Evolutionary conservation across 2,888 invertebrate species (phyloP).

Genomic region (Lydus trimaculatus): DNA sequence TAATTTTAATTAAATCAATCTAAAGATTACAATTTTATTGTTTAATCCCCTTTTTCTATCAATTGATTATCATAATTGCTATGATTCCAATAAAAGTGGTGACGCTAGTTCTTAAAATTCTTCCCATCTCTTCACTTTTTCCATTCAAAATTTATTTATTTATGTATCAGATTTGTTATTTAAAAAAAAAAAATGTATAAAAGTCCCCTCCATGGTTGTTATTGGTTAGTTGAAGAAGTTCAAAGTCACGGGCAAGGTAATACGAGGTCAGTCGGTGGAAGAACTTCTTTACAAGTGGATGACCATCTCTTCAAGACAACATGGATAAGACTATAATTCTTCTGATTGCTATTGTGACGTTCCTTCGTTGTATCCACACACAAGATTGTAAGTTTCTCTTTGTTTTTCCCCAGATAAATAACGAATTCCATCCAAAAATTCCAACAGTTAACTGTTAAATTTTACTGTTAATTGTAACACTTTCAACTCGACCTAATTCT

Average conservation of each 20-base stretch:
- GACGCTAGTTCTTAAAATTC: background rate
- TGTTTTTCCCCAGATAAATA: background rate
- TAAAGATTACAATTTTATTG: background rate
- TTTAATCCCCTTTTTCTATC: no score
- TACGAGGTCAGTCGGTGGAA: slow-evolving; percentile 55
- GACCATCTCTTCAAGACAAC: slow-evolving; percentile 14
- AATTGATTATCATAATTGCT: no score
- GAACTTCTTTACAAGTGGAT: slow-evolving; percentile 39
- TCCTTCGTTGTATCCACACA: background rate
- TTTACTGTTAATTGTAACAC: slow-evolving; percentile 1
- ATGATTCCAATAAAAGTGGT: background rate
- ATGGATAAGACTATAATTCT: background rate
- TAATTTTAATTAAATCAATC: background rate
- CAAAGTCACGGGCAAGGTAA: slow-evolving; percentile 55
- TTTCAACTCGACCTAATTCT: background rate
- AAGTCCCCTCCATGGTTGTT: slow-evolving; percentile 26
- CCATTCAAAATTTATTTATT: background rate
- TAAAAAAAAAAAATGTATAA: slow-evolving; percentile 11
- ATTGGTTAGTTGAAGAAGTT: slow-evolving; percentile 23
- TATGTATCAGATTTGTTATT: background rate
- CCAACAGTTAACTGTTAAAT: background rate
- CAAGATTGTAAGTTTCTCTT: slow-evolving; percentile 34
- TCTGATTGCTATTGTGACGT: background rate
- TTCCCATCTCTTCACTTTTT: background rate
- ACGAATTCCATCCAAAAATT: background rate